These are phyloP conservation scores for Drosophila subquinaria DNA, from an alignment of 2,888 invertebrate species.

Conservation along the genomic window DNA sequence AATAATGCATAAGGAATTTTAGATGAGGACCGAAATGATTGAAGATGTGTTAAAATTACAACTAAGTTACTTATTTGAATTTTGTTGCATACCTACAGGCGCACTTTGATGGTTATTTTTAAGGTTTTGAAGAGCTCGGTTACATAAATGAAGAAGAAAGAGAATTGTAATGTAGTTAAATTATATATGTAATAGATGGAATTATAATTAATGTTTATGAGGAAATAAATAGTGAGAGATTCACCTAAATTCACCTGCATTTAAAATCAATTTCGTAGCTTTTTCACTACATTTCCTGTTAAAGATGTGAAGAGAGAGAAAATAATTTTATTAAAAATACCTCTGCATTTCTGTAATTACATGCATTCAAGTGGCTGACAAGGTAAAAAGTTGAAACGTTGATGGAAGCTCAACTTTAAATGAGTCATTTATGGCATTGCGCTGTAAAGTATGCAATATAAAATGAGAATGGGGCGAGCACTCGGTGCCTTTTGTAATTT, in stretches of 20 bases:
- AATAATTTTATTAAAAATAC: slow-evolving; percentile 4
- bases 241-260: background rate
- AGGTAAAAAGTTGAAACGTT: background rate
- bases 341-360: slow-evolving; percentile 1
- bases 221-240: background rate
- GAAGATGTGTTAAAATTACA: too few species aligned
- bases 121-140: too few species aligned
- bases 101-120: too few species aligned
- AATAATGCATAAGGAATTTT: slow-evolving; percentile 4
- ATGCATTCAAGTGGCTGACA: slow-evolving; percentile 18
- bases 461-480: slow-evolving; percentile 25
- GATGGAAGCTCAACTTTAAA: slow-evolving; percentile 23
- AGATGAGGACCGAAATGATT: too few species aligned
- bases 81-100: too few species aligned
- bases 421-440: slow-evolving; percentile 27
- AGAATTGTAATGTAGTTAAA: background rate
- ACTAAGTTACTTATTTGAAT: too few species aligned
- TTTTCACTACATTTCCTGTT: background rate
- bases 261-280: background rate
- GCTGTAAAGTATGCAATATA: slow-evolving; percentile 47
- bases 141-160: too few species aligned
- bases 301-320: background rate
- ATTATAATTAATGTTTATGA: background rate
- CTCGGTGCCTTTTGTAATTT: slow-evolving; percentile 38
- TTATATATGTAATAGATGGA: background rate